Base-by-base conservation (phyloP, 2,113 vertebrate species). In the Heterocephalus glaber region DNA sequence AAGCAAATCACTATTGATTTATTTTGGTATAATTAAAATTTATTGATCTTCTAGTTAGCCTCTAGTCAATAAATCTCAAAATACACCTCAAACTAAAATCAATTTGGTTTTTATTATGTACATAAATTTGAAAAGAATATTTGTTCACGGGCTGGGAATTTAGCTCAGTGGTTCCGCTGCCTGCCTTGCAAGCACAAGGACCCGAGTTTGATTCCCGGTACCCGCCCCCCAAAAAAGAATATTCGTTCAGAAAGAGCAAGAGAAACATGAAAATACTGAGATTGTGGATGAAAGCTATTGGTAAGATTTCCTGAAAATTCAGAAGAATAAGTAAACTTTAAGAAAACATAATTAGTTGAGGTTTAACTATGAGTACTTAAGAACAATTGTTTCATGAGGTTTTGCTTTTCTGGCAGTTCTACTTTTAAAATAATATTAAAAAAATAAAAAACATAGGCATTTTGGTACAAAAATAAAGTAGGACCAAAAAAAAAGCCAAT, bases 1-100 rank as follows among this genome's bases (percentile, higher is more conserved):
- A 38, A 94, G 47, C 35, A 96, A 86, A 72, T 84, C 92, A n/a
- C 16, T 35, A 94, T 9, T 77, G 95, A 94, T 90, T 95, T 96
- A 74, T 95, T 96, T 92, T 80, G 82, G 72, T 91, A 86, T 94
- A 96, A 97, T 97, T 92, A 97, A 95, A 96, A 96, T 95, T 84
- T 97, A 97, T 89, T 80, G 96, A 94, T 83, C 11, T 2, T 1
- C 90, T 87, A 94, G 89, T 97, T 96, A 97, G 85, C 20, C 20
- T 88, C 74, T 63, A 88, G 88, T 95, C 91, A 96, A 90, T 97
- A 95, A 93, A 92, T 89, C 49, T 96, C 90, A 95, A 95, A 97
- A 93, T 90, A 93, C 10, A 91, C 47, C 83, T 81, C 87, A 96
- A 93, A 89, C 83, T 95, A 68, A 97, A 97, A 96, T 97, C 90